Base-by-base conservation (phyloP, 2,797 vertebrate species). In the Gastrophryne carolinensis region DNA sequence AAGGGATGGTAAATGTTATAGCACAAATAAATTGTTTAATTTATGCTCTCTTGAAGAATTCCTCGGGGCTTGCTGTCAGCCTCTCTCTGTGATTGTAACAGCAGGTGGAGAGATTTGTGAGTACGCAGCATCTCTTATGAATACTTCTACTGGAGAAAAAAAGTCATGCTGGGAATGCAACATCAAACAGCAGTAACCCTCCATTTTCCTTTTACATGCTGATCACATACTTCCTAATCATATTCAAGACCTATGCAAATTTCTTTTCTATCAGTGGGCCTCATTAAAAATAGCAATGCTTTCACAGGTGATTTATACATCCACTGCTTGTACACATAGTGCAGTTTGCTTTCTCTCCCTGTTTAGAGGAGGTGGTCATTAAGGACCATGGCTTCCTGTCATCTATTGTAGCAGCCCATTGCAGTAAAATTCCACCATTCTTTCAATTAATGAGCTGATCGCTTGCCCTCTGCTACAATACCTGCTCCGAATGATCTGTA, bases 251-350 rank as follows among this genome's bases (percentile, higher is more conserved):
- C 27, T 47, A 64, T 63, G 66, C 39, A 63, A 69, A 75, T 78
- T 64, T 71, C n/a, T 35, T 70, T 77, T 57, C 44, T 63, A 64
- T 64, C 49, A 77, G 49, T 34, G 67, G 61, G 52, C 57, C 61
- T 78, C 61, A 78, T 78, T 78, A 78, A 72, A 72, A 60, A 65
- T 41, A 24, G 60, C 29, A 37, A 69, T 49, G 32, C 47, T 32
- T 57, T 78, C 29, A 30, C 24, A 72, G 41, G 52, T 78, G 68
- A 66, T 72, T 71, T 72, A 78, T 49, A 78, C 72, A 72, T 65
- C 61, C 44, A 17, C 35, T 41, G 68, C 8, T 57, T 52, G 72
- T n/a, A 49, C 37, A 57, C 34, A 19, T 17, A 32, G 13, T 26
- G 63, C 65, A 35, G 37, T 41, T 56, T 44, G 52, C 34, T 70